These are phyloP conservation scores for Hyposmocoma kahamanoa DNA, from an alignment of 1,140 invertebrate genomes.

Conservation along the genomic window DNA sequence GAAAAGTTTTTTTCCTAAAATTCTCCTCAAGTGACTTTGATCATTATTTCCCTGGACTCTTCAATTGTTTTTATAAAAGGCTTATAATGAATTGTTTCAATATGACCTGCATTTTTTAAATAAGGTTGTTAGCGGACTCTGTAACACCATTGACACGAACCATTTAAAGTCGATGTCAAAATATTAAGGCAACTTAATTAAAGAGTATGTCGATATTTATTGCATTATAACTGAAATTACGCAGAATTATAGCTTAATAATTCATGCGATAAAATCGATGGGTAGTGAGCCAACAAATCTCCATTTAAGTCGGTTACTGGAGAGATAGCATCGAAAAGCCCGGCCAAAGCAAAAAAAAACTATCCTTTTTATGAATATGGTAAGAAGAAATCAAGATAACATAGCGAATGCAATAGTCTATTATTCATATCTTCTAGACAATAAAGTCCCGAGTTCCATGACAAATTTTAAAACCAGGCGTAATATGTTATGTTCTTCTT, in stretches of 20 bases:
- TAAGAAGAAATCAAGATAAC: constrained; percentile 2
- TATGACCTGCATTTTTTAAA: too few relatives aligned
- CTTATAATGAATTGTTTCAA: too few relatives aligned
- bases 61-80: too few relatives aligned
- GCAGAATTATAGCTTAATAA: constrained; percentile 11
- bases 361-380: constrained; percentile 2
- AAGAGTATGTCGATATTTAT: constrained; percentile 15
- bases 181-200: too few relatives aligned
- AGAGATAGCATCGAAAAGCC: constrained; percentile 18
- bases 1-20: too few relatives aligned
- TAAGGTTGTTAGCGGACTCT: too few relatives aligned
- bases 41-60: too few relatives aligned
- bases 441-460: not conserved
- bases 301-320: constrained; percentile 30
- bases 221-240: constrained; percentile 13
- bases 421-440: not conserved
- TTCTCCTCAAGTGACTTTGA: too few relatives aligned
- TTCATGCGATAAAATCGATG: constrained; percentile 14
- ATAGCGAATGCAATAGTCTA: not conserved
- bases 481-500: not conserved
- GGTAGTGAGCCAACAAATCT: constrained; percentile 29
- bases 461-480: not conserved
- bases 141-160: too few relatives aligned
- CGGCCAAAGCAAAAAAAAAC: constrained; percentile 6
- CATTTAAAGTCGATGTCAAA: too few relatives aligned